Evolutionary conservation across 2,113 vertebrate species (phyloP).

Genomic region (Indicator indicator): DNA sequence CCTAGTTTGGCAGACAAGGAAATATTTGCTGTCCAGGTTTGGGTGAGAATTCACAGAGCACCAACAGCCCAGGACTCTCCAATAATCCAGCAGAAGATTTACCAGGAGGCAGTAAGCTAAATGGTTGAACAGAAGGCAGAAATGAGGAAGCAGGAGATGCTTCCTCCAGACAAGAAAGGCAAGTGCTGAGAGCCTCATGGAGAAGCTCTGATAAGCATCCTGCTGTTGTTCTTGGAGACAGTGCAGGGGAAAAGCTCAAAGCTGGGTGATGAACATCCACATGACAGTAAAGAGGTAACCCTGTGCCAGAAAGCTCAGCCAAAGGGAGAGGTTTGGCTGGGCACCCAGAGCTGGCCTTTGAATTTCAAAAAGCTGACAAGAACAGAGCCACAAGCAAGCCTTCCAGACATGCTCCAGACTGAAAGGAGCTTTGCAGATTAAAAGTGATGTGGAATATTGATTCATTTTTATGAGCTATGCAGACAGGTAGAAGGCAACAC

Average conservation of each 20-base stretch:
- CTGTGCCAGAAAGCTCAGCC: conserved; percentile 37
- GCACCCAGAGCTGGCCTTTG: conserved; percentile 56
- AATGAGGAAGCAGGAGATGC: not conserved
- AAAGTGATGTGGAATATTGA: conserved; percentile 1
- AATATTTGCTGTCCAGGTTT: not conserved
- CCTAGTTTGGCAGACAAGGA: not conserved
- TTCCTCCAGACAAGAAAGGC: not conserved
- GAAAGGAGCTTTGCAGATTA: conserved; percentile 20
- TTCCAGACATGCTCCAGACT: conserved; percentile 10
- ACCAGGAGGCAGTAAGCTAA: not conserved
- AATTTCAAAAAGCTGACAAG: conserved; percentile 56
- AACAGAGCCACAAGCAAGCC: conserved; percentile 41
- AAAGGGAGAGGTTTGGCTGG: conserved; percentile 43
- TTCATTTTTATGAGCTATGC: not conserved
- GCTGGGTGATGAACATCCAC: conserved; percentile 51
- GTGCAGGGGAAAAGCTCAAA: conserved; percentile 50
- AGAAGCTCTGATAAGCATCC: conserved; percentile 46
- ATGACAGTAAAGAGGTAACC: conserved; percentile 41
- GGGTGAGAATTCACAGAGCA: not conserved
- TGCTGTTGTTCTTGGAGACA: conserved; percentile 49
- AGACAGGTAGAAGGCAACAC: not conserved
- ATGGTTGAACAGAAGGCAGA: not conserved
- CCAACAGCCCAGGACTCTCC: not conserved
- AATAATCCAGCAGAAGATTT: not conserved
- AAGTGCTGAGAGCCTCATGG: not conserved